Conservation (phyloP, 2,888 invertebrate genomes). For the Pachydiplax longipennis region DNA sequence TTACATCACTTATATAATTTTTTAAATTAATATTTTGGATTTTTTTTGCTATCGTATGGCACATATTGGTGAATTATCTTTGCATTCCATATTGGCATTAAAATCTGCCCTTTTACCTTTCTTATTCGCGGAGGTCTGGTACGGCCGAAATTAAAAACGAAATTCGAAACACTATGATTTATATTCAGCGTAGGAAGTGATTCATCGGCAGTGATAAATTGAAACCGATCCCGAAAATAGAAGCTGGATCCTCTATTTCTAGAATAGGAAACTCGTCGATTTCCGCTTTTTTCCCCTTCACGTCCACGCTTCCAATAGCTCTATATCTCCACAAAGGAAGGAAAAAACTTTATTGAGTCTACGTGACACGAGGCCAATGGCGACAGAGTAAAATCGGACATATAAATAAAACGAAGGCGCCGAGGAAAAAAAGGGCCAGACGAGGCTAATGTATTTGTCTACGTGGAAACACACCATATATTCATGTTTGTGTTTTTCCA, state of each 20-base stretch:
- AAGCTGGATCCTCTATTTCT: background rate
- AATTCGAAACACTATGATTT: no score
- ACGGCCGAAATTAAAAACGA: no score
- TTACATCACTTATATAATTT: no score
- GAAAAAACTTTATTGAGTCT: background rate
- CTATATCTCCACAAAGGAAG: background rate
- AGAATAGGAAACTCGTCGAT: background rate
- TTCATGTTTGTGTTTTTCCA: background rate
- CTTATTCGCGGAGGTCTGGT: no score
- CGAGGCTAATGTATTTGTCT: background rate
- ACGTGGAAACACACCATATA: background rate
- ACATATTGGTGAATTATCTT: no score
- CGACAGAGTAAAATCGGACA: background rate
- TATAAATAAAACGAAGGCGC: background rate
- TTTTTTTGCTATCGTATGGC: no score
- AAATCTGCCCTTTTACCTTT: no score
- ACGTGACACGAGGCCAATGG: background rate
- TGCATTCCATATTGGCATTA: no score
- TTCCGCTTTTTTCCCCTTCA: background rate
- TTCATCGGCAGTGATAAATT: no score
- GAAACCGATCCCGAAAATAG: background rate
- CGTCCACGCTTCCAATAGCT: background rate
- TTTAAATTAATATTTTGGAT: no score
- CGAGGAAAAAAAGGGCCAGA: background rate
- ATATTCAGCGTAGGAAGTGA: no score